phyloP scores from a whole-genome alignment of 2,888 invertebrate species.

The Sphinx pinastri region DNA sequence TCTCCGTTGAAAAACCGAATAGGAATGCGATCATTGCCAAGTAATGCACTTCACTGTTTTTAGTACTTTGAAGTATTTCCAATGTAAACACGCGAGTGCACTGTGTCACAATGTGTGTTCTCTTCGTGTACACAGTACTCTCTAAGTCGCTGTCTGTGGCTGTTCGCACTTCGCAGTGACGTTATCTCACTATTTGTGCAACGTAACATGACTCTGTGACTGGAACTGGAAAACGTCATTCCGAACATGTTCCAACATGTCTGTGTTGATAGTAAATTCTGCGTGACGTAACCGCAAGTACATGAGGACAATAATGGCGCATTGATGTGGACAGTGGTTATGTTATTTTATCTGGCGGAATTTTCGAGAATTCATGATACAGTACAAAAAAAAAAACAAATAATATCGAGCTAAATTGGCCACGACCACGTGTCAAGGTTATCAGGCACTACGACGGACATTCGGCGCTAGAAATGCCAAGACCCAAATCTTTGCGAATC shows the following conservation, averaged over 20 bases:
- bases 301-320: background rate
- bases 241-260: constrained; percentile 49
- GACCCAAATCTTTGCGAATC: too few species aligned
- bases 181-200: constrained; percentile 31
- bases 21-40: background rate
- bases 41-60: constrained; percentile 6
- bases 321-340: background rate
- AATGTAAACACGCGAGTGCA: constrained; percentile 33
- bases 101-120: constrained; percentile 30
- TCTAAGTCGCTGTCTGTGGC: too few species aligned
- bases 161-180: constrained; percentile 24
- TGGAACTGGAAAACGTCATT: constrained; percentile 38
- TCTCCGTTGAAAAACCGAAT: too few species aligned
- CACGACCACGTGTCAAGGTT: too few species aligned
- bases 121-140: too few species aligned
- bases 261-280: constrained; percentile 9
- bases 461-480: too few species aligned
- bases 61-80: constrained; percentile 28
- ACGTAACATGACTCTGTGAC: constrained; percentile 14
- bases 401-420: too few species aligned
- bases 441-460: too few species aligned
- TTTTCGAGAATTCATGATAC: too few species aligned
- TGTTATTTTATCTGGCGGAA: too few species aligned
- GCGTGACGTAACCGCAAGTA: too few species aligned
- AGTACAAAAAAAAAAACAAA: too few species aligned